Base-by-base conservation (phyloP, 2,797 vertebrate species). In the Gallirallus australis region DNA sequence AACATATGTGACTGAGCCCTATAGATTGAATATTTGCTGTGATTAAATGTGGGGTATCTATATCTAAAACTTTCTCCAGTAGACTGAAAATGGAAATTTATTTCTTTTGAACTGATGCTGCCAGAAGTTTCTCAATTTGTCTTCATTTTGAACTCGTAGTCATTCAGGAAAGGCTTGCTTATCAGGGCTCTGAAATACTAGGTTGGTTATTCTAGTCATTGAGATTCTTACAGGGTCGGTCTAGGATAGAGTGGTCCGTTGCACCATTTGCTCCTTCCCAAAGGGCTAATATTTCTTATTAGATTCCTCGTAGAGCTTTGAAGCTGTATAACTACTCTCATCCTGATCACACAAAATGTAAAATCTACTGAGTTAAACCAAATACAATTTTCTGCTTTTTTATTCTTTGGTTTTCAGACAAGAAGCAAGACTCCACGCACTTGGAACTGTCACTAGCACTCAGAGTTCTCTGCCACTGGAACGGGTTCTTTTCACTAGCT, bases 231-330 rank as follows among this genome's bases (percentile, higher is more conserved):
- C 2, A 0, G 72, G 77, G 39, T 86, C 2, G 6, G 13, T 69
- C 63, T 20, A 57, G 89, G 66, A 54, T 83, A 79, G 72, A 76
- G 37, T 20, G 17, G 13, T 66, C 53, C 48, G 17, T 82, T 93
- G 17, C 39, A 53, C 93, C 47, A 53, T 72, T 50, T 91, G 8
- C 15, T 92, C 61, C 33, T 96, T 94, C 82, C 90, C 88, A 77
- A 72, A 86, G 80, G 82, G 31, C 40, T 91, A 72, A 47, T 95
- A 57, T 72, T 91, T 92, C 73, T 72, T 91, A 66, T 20, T 83
- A 83, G 63, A 81, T 91, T 94, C 52, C 52, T 81, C 53, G 40
- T 17, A 61, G 48, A 80, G 63, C 80, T 93, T 85, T 85, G 82
- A 84, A 91, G 53, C 66, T 79, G 13, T 80, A 7, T 80, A 82